A percentile compares a stretch with the other conserved stretches of the same genome.
phyloP scores from a whole-genome alignment of 2,113 vertebrate species.

The Plectropomus leopardus region DNA sequence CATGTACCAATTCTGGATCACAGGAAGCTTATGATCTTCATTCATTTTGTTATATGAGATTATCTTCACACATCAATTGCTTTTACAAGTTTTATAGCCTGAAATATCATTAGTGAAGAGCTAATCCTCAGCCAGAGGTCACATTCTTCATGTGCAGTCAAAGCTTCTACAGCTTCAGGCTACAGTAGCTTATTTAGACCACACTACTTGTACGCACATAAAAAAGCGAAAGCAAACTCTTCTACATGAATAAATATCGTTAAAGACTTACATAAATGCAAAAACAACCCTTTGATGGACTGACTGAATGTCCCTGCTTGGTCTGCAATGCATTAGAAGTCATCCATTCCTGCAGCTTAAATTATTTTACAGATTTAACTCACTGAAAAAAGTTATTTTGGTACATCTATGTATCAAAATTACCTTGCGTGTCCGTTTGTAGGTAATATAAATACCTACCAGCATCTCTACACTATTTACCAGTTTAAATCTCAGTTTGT shows the following conservation, averaged over 20 bases:
- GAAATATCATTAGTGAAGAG: background rate
- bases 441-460: too few species aligned
- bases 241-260: background rate
- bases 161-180: background rate
- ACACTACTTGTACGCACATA: background rate
- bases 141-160: conserved; percentile 1
- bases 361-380: too few species aligned
- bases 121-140: background rate
- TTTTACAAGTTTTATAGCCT: background rate
- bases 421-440: too few species aligned
- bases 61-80: background rate
- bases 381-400: too few species aligned
- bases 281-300: background rate
- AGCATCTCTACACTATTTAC: background rate
- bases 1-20: background rate
- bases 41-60: background rate
- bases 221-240: background rate
- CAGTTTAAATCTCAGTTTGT: background rate
- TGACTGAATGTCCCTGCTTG: background rate
- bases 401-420: background rate
- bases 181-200: background rate
- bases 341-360: background rate
- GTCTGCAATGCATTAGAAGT: background rate
- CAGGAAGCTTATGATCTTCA: background rate
- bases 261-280: background rate